Evolutionary conservation across 1,140 invertebrate species (phyloP).

Genomic region (Apis laboriosa): DNA sequence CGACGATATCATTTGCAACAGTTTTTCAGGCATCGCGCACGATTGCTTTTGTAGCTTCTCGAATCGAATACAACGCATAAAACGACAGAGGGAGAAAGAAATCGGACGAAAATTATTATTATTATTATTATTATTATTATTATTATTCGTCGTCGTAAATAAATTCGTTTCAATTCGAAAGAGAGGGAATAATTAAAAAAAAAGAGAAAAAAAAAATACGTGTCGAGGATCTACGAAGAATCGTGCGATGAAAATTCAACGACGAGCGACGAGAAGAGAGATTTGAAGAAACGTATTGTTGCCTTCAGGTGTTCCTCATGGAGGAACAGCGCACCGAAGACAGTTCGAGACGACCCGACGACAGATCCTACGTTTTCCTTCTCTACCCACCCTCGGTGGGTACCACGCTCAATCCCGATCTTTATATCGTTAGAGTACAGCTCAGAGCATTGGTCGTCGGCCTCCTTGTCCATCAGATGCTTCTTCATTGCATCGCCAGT

Average conservation of each 20-base stretch:
- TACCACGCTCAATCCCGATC: conserved; percentile 88
- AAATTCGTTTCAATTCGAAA: not conserved
- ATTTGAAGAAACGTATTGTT: conserved; percentile 28
- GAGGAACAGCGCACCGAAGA: conserved; percentile 83
- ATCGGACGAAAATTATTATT: too few relatives aligned
- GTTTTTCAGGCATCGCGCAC: conserved; percentile 14
- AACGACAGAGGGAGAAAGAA: too few relatives aligned
- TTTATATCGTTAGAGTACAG: conserved; percentile 91
- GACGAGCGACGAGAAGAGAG: too few relatives aligned
- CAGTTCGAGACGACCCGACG: conserved; percentile 80
- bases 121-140: too few relatives aligned
- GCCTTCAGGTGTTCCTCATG: conserved; percentile 84
- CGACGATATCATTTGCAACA: conserved; percentile 18
- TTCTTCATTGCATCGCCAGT: conserved; percentile 94
- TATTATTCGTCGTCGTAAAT: not conserved
- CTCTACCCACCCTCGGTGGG: conserved; percentile 90
- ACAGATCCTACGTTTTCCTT: conserved; percentile 94
- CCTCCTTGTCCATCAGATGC: conserved; percentile 93
- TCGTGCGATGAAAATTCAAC: conserved; percentile 18
- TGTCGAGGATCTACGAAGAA: conserved; percentile 40
- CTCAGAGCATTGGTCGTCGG: conserved; percentile 93
- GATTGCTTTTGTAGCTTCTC: conserved; percentile 39
- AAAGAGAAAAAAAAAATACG: too few relatives aligned
- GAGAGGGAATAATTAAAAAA: too few relatives aligned
- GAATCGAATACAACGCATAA: not conserved